A percentile compares a stretch with the other conserved stretches of the same genome.
Evolutionary conservation across 1,140 invertebrate species (phyloP).

Genomic region (Nephotettix cincticeps): DNA sequence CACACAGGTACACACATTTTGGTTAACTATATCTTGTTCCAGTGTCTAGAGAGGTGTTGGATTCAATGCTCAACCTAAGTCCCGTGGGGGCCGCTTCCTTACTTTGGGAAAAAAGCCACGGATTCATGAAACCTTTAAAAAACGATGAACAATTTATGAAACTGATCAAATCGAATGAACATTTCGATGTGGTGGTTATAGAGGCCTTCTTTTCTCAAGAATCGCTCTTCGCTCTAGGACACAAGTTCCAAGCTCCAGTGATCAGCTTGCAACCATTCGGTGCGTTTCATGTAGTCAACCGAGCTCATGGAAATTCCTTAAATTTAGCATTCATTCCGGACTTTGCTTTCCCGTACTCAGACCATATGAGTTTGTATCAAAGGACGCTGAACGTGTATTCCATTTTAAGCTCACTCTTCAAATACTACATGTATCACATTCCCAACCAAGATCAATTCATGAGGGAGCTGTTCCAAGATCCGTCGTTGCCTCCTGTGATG

Average conservation of each 20-base stretch:
- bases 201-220: slow-evolving; percentile 11
- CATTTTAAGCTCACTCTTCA: not conserved
- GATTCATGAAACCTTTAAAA: too few species aligned
- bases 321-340: not conserved
- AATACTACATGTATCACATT: not conserved
- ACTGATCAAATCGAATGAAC: slow-evolving; percentile 6
- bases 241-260: slow-evolving; percentile 7
- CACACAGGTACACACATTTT: too few species aligned
- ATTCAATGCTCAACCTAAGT: too few species aligned
- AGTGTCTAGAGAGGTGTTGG: too few species aligned
- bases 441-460: not conserved
- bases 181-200: slow-evolving; percentile 1
- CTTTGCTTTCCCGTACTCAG: not conserved
- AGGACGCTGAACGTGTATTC: not conserved
- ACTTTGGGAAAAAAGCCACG: too few species aligned
- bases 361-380: not conserved
- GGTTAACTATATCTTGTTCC: too few species aligned
- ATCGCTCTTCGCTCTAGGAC: not conserved
- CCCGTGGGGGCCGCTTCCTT: too few species aligned
- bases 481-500: not conserved
- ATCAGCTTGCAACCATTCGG: not conserved
- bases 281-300: not conserved
- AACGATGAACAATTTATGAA: not conserved
- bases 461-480: slow-evolving; percentile 5
- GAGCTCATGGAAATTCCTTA: not conserved